A percentile compares a stretch with the other conserved stretches of the same genome.
Conservation (phyloP, 2,797 vertebrate genomes). For the Gobio occitaniae region DNA sequence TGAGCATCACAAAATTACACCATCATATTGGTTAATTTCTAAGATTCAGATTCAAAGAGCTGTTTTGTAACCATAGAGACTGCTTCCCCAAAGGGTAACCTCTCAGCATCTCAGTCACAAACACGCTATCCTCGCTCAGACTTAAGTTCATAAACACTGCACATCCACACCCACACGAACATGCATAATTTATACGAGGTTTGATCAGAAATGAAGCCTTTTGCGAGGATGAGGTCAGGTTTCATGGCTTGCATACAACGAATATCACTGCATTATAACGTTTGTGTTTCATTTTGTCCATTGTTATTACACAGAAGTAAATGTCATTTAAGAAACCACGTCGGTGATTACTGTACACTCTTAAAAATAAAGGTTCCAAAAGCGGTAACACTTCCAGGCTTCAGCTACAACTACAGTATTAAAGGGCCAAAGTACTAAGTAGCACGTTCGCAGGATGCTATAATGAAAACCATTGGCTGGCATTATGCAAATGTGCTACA, state of each 20-base stretch:
- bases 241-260: slow-evolving; percentile 9
- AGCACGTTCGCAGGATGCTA: no score
- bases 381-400: not conserved
- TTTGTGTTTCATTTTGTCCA: not conserved
- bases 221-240: slow-evolving; percentile 4
- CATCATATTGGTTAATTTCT: slow-evolving; percentile 43
- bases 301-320: not conserved
- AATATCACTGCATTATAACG: not conserved
- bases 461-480: not conserved
- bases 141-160: slow-evolving; percentile 24
- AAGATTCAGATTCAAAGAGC: slow-evolving; percentile 47
- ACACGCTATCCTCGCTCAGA: not conserved
- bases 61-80: slow-evolving; percentile 71
- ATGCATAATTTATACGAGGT: slow-evolving; percentile 37
- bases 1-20: slow-evolving; percentile 33
- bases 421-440: no score
- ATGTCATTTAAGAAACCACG: not conserved
- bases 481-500: not conserved
- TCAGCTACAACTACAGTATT: no score
- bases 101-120: slow-evolving; percentile 3
- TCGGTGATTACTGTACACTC: not conserved
- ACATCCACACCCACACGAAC: slow-evolving; percentile 2
- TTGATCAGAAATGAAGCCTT: slow-evolving; percentile 37
- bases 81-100: slow-evolving; percentile 46
- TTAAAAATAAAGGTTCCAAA: not conserved